Percentiles rank a stretch among this genome's conserved stretches.
Evolutionary conservation across 2,113 vertebrate species (phyloP).

Genomic region (Leptodactylus fuscus): DNA sequence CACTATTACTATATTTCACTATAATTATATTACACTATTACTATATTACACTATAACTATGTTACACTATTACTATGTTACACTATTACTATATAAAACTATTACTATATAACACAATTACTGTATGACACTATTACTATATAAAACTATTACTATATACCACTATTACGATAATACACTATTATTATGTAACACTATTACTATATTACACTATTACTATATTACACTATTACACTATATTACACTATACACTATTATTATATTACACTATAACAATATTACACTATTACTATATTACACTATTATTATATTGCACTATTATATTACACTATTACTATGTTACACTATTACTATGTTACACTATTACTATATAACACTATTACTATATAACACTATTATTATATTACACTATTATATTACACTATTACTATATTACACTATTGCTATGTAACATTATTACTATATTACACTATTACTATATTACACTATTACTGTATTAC

Average conservation of each 20-base stretch:
- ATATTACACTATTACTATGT: neutral
- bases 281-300: neutral
- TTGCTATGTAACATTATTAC: neutral
- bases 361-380: neutral
- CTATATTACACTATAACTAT: neutral
- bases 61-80: no score
- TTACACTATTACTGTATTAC: neutral
- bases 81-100: no score
- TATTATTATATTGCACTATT: neutral
- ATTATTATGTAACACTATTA: neutral
- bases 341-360: neutral
- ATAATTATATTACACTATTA: neutral
- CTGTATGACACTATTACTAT: neutral
- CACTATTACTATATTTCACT: neutral
- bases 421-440: neutral
- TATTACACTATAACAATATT: neutral
- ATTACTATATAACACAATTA: no score
- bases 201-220: neutral
- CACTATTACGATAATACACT: neutral
- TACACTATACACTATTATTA: neutral
- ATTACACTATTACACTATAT: neutral
- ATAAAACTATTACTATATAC: neutral
- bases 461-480: neutral
- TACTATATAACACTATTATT: neutral
- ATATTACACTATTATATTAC: neutral